phyloP scores from a whole-genome alignment of 2,888 invertebrate genomes.

The Strigamia crassipes region DNA sequence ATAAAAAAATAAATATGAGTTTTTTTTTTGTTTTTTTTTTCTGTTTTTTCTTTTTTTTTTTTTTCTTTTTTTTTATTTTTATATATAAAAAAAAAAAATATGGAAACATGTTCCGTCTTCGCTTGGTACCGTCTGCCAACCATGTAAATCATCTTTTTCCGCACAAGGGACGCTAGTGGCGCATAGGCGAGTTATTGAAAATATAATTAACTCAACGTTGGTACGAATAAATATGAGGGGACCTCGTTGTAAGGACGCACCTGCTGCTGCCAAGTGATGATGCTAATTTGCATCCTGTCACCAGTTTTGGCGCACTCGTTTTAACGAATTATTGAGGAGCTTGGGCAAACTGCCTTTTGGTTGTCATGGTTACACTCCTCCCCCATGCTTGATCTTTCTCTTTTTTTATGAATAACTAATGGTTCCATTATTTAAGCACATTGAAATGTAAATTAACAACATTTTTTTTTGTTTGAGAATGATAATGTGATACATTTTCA shows the following conservation, averaged over 20 bases:
- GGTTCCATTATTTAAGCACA: neutral
- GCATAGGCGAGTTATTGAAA: conserved; percentile 43
- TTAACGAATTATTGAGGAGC: conserved; percentile 22
- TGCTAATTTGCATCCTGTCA: conserved; percentile 34
- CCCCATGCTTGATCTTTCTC: neutral
- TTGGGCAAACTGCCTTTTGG: neutral
- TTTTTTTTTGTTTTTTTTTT: neutral
- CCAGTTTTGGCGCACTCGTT: conserved; percentile 17
- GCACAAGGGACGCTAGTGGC: conserved; percentile 33
- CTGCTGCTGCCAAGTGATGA: conserved; percentile 30
- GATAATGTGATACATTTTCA: too few relatives aligned
- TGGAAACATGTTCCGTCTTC: conserved; percentile 18
- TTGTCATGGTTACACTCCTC: neutral
- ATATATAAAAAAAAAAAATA: neutral
- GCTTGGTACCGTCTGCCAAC: conserved; percentile 33
- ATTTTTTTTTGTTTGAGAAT: neutral
- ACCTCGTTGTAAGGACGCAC: neutral
- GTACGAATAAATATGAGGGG: conserved; percentile 33
- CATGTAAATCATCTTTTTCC: conserved; percentile 43
- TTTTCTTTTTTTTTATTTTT: neutral
- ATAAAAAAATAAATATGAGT: neutral
- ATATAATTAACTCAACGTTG: conserved; percentile 41
- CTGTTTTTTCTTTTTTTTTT: neutral
- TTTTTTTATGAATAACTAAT: conserved; percentile 25
- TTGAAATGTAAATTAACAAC: neutral